Percentiles rank a stretch among this genome's conserved stretches.
Conservation (phyloP, 2,113 vertebrate genomes). For the Haemorhous mexicanus region DNA sequence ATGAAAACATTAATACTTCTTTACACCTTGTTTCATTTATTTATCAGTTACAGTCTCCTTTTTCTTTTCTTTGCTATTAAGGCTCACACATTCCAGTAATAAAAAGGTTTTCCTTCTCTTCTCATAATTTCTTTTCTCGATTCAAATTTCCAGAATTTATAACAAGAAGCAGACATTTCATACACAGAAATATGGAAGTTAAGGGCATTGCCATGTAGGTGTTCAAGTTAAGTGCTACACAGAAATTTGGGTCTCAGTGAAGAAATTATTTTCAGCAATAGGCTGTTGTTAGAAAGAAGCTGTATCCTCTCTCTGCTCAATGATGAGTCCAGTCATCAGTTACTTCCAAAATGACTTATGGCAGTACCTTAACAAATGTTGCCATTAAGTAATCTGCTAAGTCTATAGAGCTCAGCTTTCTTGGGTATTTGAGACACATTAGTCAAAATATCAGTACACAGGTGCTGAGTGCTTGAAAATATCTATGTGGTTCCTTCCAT, state of each 20-base stretch:
- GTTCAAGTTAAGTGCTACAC: slow-evolving; percentile 46
- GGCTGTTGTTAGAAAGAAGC: not conserved
- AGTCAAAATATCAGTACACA: not conserved
- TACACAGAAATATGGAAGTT: slow-evolving; percentile 32
- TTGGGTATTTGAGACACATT: not conserved
- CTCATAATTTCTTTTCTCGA: slow-evolving; percentile 29
- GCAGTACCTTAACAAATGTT: not conserved
- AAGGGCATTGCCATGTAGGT: slow-evolving; percentile 3
- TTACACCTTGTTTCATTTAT: slow-evolving; percentile 79
- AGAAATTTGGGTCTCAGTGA: slow-evolving; percentile 26
- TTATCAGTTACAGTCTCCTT: slow-evolving; percentile 66
- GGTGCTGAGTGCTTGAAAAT: slow-evolving; percentile 35
- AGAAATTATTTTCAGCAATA: slow-evolving; percentile 35
- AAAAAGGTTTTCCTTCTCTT: slow-evolving; percentile 50
- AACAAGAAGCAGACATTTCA: slow-evolving; percentile 46
- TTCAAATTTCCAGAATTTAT: slow-evolving; percentile 51
- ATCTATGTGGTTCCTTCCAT: not conserved
- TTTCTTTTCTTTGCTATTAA: slow-evolving; percentile 11
- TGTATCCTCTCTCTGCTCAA: not conserved
- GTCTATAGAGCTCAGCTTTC: slow-evolving; percentile 24
- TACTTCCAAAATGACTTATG: slow-evolving; percentile 22
- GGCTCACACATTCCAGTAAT: slow-evolving; percentile 48
- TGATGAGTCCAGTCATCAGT: not conserved
- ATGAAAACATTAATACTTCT: slow-evolving; percentile 79
- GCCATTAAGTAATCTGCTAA: slow-evolving; percentile 36